Evolutionary conservation across 2,797 vertebrate species (phyloP).

Genomic region (Gallirallus australis): DNA sequence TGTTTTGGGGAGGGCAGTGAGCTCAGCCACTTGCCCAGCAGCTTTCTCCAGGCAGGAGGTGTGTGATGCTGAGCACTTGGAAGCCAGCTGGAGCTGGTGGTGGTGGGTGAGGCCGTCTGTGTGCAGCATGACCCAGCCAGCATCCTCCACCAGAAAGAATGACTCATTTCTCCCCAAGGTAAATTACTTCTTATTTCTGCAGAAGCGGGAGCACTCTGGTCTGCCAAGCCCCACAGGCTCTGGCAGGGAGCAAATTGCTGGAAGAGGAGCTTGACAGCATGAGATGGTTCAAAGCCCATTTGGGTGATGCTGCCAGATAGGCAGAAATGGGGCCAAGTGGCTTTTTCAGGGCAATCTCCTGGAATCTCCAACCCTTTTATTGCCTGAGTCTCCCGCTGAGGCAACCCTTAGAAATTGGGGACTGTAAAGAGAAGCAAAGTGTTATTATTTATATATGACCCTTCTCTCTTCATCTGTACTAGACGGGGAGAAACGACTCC

Average conservation of each 20-base stretch:
- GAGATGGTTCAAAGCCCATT: neutral
- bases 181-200: neutral
- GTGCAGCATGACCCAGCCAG: neutral
- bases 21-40: neutral
- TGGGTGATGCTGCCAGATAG: neutral
- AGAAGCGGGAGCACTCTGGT: neutral
- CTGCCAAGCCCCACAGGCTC: neutral
- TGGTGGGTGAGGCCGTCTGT: neutral
- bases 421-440: neutral
- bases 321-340: neutral
- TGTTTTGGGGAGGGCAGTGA: neutral
- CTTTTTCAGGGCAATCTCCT: neutral
- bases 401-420: neutral
- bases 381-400: neutral
- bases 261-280: neutral
- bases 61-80: fast-evolving
- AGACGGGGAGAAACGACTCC: neutral
- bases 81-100: neutral
- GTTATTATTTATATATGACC: neutral
- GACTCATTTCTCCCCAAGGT: neutral
- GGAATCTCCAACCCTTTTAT: neutral
- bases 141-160: neutral
- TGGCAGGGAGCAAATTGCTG: neutral
- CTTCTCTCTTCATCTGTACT: neutral
- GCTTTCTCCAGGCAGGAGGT: neutral